Percentiles rank a stretch among this genome's conserved stretches.
phyloP scores from a whole-genome alignment of 2,113 vertebrate species.

The Varanus salvator region DNA sequence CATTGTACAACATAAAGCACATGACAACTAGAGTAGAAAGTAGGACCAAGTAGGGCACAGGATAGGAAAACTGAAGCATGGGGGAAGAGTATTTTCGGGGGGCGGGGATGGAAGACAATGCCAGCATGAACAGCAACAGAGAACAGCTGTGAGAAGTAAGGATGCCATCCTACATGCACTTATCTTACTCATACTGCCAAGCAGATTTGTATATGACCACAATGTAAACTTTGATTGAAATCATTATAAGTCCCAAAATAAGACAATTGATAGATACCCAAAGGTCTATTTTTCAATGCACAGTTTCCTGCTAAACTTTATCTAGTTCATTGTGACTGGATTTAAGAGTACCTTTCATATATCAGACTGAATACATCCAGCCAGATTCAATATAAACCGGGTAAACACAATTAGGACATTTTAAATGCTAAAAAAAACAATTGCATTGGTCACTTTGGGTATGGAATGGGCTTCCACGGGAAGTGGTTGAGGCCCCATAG shows the following conservation, averaged over 20 bases:
- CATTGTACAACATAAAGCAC: background rate
- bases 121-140: background rate
- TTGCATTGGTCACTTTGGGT: constrained; percentile 19
- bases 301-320: background rate
- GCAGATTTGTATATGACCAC: background rate
- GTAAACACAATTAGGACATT: constrained; percentile 7
- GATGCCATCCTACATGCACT: background rate
- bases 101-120: background rate
- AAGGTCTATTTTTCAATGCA: background rate
- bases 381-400: background rate
- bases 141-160: background rate
- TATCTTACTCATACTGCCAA: background rate
- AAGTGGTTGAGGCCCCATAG: no score
- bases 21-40: background rate
- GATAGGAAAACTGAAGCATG: background rate
- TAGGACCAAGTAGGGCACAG: background rate
- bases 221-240: background rate
- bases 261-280: background rate
- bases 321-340: constrained; percentile 23
- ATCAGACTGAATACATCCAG: background rate
- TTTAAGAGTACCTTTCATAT: background rate
- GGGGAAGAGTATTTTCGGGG: background rate
- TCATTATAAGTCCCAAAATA: background rate
- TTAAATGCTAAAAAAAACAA: background rate
- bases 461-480: no score